A percentile compares a stretch with the other conserved stretches of the same genome.
Conservation (phyloP, 2,797 vertebrate genomes). For the Falco peregrinus region DNA sequence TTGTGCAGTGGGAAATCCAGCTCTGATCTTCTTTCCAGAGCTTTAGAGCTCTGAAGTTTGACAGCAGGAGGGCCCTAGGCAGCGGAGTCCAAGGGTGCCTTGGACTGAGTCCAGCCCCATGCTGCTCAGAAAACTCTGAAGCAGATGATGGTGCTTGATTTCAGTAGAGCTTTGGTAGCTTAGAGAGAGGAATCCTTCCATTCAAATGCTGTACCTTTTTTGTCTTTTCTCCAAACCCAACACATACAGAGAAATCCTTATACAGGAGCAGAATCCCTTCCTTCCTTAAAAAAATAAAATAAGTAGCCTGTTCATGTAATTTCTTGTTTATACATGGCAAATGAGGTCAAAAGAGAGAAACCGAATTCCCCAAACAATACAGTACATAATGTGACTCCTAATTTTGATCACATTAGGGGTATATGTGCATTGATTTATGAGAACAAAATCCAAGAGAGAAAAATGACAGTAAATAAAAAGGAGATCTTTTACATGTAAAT, state of each 20-base stretch:
- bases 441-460: background rate
- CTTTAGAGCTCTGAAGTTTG: background rate
- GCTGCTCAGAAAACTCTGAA: background rate
- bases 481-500: background rate
- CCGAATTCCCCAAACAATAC: background rate
- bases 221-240: background rate
- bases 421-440: background rate
- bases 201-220: background rate
- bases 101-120: background rate
- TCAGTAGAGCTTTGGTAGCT: background rate
- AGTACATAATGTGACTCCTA: background rate
- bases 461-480: background rate
- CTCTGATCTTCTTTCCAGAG: background rate
- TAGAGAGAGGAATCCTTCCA: background rate
- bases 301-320: background rate
- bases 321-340: background rate
- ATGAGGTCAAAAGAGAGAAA: background rate
- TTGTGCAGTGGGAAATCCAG: background rate
- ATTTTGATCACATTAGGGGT: background rate
- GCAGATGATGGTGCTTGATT: background rate
- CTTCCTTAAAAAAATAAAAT: background rate
- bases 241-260: rapidly evolving
- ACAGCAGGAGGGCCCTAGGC: background rate
- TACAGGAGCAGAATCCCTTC: background rate
- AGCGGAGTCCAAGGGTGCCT: background rate